These are phyloP conservation scores for Morone saxatilis DNA, from an alignment of 2,113 vertebrate species.

Conservation along the genomic window DNA sequence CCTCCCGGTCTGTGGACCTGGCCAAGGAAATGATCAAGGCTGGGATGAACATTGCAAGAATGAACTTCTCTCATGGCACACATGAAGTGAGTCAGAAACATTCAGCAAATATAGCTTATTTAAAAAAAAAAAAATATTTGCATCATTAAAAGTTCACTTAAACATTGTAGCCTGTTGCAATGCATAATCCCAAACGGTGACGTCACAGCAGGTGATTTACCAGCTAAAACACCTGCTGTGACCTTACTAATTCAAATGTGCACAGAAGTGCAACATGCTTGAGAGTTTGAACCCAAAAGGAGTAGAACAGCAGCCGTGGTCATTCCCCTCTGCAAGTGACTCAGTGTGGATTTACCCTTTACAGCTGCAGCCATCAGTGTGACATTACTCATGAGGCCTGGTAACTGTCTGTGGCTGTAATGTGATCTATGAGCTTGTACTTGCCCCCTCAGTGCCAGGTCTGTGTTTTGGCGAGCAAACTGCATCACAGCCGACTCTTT, in stretches of 20 bases:
- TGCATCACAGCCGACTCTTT: conserved; percentile 27
- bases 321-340: conserved; percentile 12
- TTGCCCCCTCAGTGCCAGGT: conserved; percentile 33
- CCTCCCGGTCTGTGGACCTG: conserved; percentile 90
- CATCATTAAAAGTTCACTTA: not conserved
- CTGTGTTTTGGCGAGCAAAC: conserved; percentile 28
- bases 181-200: not conserved
- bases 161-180: not conserved
- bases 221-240: not conserved
- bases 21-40: conserved; percentile 97
- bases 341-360: conserved; percentile 54
- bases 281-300: conserved; percentile 11
- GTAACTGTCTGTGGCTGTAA: conserved; percentile 71
- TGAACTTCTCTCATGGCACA: conserved; percentile 98
- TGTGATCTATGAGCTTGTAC: conserved; percentile 62
- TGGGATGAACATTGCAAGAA: conserved; percentile 97
- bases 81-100: conserved; percentile 88
- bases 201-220: not conserved
- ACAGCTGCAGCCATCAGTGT: conserved; percentile 40
- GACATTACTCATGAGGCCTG: conserved; percentile 64
- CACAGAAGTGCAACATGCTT: not conserved
- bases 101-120: not conserved
- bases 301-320: not conserved
- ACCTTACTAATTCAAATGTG: not conserved
- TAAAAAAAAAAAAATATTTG: not conserved